Evolutionary conservation across 64 coral and sea anemone genomes (phyloP), one percentile per base, ranked within the genome.

Genomic region (Dendrophyllia cribrosa): DNA sequence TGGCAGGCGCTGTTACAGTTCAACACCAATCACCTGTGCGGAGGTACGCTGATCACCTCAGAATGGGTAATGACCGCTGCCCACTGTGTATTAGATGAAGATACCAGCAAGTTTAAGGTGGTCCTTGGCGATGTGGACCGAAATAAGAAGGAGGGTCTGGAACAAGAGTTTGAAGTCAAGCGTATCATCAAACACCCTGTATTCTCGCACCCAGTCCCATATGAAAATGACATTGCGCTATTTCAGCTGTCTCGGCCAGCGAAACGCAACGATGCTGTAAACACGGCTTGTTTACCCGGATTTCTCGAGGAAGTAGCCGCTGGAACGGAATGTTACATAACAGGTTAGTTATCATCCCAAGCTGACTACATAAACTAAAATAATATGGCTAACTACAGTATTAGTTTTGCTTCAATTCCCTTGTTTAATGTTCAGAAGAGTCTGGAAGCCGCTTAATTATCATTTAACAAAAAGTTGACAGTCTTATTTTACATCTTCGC

Each of bases 1-100:
- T 96, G 95, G 95, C 95, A 96, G 51, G 95, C 82, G 3, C 89
- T 91, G 87, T 85, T 96, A 5, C 56, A 93, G 19, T 83, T 96
- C 16, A 76, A 96, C 64, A 48, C 62, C 3, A 85, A 65, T 19
- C 91, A 92, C 70, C 61, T 70, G 10, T 96, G 95, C 22, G 95
- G 95, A 23, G 95, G 95, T 44, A 86, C 95, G 10, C 95, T 96
- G 61, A 90, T 96, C 56, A 70, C 73, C 46, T 72, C 60, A 8
- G 69, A 87, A 19, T 96, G 95, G 95, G 95, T 96, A 43, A 47
- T 96, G 70, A 96, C 95, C 48, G 95, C 95, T 93, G 87, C 95
- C 12, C 95, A 96, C 58, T 96, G 95, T 25, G 93, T 96, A 23
- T 79, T 96, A 25, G 64, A 80, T 43, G 50, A 63, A 24, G 88